phyloP scores from a whole-genome alignment of 2,888 invertebrate genomes.

The Nymphalis c-album region DNA sequence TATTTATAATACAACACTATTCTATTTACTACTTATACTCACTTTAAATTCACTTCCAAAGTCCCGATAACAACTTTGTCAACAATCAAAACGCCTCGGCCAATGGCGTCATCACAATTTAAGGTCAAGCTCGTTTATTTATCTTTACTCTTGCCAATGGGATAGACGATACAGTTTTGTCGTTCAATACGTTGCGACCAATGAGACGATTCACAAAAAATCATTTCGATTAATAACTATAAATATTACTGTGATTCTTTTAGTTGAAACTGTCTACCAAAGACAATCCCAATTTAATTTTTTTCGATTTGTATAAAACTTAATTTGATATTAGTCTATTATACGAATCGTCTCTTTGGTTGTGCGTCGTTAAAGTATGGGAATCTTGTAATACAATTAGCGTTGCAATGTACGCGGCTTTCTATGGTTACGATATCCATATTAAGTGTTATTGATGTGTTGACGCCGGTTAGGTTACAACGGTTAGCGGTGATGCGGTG shows the following conservation, averaged over 20 bases:
- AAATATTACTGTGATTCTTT: too few species aligned
- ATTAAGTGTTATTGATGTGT: slow-evolving; percentile 13
- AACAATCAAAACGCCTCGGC: too few species aligned
- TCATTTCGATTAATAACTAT: not conserved
- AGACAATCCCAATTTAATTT: not conserved
- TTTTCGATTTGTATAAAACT: not conserved
- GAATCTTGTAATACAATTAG: slow-evolving; percentile 26
- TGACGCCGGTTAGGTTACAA: slow-evolving; percentile 17
- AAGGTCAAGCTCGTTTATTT: too few species aligned
- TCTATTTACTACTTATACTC: too few species aligned
- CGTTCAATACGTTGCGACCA: slow-evolving; percentile 16
- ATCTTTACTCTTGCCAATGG: too few species aligned
- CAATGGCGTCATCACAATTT: too few species aligned
- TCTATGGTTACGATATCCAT: slow-evolving; percentile 21
- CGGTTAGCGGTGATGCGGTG: slow-evolving; percentile 22
- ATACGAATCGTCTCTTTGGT: slow-evolving; percentile 55
- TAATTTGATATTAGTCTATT: not conserved
- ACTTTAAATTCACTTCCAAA: too few species aligned
- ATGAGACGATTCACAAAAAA: slow-evolving; percentile 13
- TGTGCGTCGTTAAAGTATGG: slow-evolving; percentile 32
- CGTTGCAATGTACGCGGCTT: slow-evolving; percentile 18
- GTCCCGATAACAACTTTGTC: too few species aligned
- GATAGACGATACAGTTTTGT: not conserved
- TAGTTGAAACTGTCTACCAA: slow-evolving; percentile 9
- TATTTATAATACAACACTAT: too few species aligned